Evolutionary conservation across 2,888 invertebrate species (phyloP), one percentile per base, ranked within the genome.

Genomic region (Schrankia costaestrigalis): DNA sequence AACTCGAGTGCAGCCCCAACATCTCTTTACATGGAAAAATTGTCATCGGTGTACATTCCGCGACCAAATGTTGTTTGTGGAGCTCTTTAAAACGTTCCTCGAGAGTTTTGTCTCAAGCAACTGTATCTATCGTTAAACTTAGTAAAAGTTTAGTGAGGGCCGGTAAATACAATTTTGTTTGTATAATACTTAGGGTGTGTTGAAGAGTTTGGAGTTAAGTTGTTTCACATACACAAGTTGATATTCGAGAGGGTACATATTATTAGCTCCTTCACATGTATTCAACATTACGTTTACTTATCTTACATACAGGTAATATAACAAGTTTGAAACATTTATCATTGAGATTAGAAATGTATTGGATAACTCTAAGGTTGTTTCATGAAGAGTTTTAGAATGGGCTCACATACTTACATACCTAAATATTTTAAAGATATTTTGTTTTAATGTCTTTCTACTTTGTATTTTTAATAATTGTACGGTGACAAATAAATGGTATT

Each of bases 111-210:
- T 56, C 41, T 58, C 31, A n/a, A n/a, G n/a, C n/a, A n/a, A n/a
- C n/a, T 47, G 47, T 45, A 53, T 23, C 58, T 58, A 50, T 53
- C 46, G 56, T 48, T 44, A 28, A 39, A 56, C 40, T 61, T 53
- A 41, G 50, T 49, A 39, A 61, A 55, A 59, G 39, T 56, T 56
- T 49, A 37, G 41, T 50, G 56, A 56, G 60, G 66, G 66, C 59
- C 66, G 54, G 60, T 50, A 55, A 63, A 60, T 62, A 67, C 47
- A 60, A 54, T 56, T 53, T 41, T 65, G 59, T 65, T 65, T 66
- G 63, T 56, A 44, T 55, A 44, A 60, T 59, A 62, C 66, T 63
- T 50, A 55, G 51, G 46, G 47, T 47, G 56, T 54, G 50, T 46
- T 56, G 40, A 41, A 54, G 54, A 61, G 56, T 58, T 56, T 58